Base-by-base conservation (phyloP, 2,113 vertebrate genomes). In the Reinhardtius hippoglossoides region DNA sequence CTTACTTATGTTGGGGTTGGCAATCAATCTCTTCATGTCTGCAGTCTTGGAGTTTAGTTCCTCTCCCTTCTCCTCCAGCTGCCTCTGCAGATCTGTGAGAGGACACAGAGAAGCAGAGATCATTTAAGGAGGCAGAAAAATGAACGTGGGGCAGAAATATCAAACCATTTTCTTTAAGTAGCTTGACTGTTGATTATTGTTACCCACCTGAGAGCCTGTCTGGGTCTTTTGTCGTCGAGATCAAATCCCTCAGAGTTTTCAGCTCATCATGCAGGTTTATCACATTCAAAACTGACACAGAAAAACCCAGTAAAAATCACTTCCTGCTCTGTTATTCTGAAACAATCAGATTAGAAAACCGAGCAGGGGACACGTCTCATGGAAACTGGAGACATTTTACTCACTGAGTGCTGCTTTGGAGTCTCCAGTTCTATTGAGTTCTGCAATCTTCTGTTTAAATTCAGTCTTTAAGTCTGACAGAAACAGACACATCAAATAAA, bases 251-350 rank as follows among this genome's bases (percentile, higher is more conserved):
- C 64, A 92, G 78, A 35, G 52, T 48, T 10, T 9, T 69, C 9
- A 89, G 2, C 20, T 81, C 79, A 46, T 57, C 5, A 2, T 83
- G 24, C 56, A 91, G 71, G 37, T 64, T 78, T 31, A 83, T 52
- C n/a, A 90, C 1, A 2, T 1, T 75, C 31, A 87, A 23, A 71
- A 79, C 87, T 92, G 52, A 67, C 26, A 67, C 35, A 70, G 4
- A 57, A 24, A 4, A 37, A 37, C 16, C 1, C 54, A 23, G 10
- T 24, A 56, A 9, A 21, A 54, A 56, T 14, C 54, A 24, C 23
- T 4, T 10, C 54, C 21, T 56, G 21, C 21, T 56, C 12, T 56
- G 3, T 24, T 23, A 5, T 31, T 31, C 31, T 31, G 31, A 56
- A 48, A 55, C 52, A n/a, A n/a, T 15, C 12, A 10, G 13, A 37